A percentile compares a stretch with the other conserved stretches of the same genome.
These are phyloP conservation scores for Siphonodentalium dalli DNA, from an alignment of 2,888 invertebrate genomes.

Conservation along the genomic window DNA sequence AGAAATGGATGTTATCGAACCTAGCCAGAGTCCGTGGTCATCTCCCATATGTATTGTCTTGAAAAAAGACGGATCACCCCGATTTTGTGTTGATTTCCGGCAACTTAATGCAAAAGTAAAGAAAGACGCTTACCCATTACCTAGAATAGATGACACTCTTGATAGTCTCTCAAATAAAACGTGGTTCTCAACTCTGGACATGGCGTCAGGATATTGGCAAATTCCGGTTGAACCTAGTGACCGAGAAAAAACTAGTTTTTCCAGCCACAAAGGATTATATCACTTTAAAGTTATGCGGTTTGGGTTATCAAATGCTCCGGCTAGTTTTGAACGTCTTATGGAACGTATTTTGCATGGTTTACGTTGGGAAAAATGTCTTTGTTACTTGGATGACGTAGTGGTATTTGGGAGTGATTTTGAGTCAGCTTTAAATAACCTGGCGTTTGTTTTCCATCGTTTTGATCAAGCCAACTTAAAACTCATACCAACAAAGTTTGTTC, in stretches of 20 bases:
- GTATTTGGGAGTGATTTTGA: constrained; percentile 4
- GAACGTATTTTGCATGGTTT: constrained; percentile 5
- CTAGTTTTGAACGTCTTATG: constrained; percentile 1
- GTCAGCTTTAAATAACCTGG: neutral
- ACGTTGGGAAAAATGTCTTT: constrained; percentile 1
- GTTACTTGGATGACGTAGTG: constrained; percentile 17
- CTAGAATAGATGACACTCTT: constrained; percentile 5
- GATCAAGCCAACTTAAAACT: constrained; percentile 6
- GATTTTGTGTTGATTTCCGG: constrained; percentile 1
- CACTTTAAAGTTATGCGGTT: constrained; percentile 4
- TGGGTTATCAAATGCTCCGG: constrained; percentile 3
- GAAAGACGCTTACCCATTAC: constrained; percentile 10
- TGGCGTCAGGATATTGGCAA: constrained; percentile 8
- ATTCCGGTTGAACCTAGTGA: neutral
- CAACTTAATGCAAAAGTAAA: neutral
- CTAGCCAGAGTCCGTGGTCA: constrained; percentile 10
- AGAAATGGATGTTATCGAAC: constrained; percentile 7
- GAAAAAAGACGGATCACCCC: constrained; percentile 6
- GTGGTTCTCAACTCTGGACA: constrained; percentile 8
- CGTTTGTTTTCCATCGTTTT: constrained; percentile 6
- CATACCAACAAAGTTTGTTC: constrained; percentile 9
- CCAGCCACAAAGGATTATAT: constrained; percentile 1
- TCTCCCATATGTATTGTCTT: constrained; percentile 4
- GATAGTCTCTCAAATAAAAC: constrained; percentile 3
- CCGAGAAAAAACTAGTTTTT: constrained; percentile 12